Conservation (phyloP, 37 sponge, comb jelly and placozoan species). For the Geodia barretti region DNA sequence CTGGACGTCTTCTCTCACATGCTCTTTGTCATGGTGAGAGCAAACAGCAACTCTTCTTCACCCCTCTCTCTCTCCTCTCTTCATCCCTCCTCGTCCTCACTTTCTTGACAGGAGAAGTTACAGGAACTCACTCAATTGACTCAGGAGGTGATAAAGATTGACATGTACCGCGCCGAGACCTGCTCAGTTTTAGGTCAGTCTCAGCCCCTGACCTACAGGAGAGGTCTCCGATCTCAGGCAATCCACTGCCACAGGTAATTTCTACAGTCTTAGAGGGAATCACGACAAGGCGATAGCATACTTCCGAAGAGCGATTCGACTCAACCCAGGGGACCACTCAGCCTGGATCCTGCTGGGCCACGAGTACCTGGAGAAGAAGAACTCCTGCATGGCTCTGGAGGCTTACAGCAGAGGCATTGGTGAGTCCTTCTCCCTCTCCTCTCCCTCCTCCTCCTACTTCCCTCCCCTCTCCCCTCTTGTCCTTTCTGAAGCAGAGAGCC, state of each 20-base stretch:
- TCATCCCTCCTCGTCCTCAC: background rate
- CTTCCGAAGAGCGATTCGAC: conserved; percentile 75
- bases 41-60: background rate
- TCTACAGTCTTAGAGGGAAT: conserved; percentile 86
- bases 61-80: background rate
- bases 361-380: conserved; percentile 92
- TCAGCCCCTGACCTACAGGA: background rate
- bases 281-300: conserved; percentile 87
- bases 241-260: conserved; percentile 60
- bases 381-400: conserved; percentile 3
- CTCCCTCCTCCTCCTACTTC: no score
- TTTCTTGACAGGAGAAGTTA: conserved; percentile 52
- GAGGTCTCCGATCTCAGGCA: background rate
- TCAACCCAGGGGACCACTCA: conserved; percentile 73
- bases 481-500: no score
- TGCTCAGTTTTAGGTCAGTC: conserved; percentile 65
- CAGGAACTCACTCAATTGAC: conserved; percentile 74
- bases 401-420: conserved; percentile 72
- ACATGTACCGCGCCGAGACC: conserved; percentile 80
- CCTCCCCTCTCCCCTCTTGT: no score
- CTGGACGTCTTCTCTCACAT: conserved; percentile 87
- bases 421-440: conserved; percentile 21
- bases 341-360: conserved; percentile 95
- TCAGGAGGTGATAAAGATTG: conserved; percentile 64
- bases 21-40: conserved; percentile 88